Evolutionary conservation across 2,888 invertebrate genomes (phyloP).

Genomic region (Drosophila kokeensis): DNA sequence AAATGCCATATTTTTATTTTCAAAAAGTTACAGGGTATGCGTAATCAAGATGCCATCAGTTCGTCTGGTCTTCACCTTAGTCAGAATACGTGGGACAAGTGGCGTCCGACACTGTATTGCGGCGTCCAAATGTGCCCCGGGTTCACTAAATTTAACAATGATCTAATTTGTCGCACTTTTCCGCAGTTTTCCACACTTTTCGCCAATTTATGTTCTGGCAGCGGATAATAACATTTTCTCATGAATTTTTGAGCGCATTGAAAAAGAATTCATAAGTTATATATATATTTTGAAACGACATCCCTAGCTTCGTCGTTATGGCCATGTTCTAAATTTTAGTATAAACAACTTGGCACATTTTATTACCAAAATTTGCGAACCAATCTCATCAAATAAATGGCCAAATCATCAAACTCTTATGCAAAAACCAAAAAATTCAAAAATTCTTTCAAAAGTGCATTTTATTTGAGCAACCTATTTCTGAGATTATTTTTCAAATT

Average conservation of each 20-base stretch:
- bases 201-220: neutral
- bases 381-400: neutral
- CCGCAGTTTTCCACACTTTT: conserved; percentile 38
- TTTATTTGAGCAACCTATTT: too few species aligned
- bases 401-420: neutral
- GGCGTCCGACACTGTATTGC: conserved; percentile 39
- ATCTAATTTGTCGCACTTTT: conserved; percentile 81
- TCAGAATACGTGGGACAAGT: conserved; percentile 24
- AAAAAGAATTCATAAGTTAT: neutral
- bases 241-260: neutral
- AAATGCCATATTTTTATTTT: neutral
- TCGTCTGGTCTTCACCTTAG: conserved; percentile 19
- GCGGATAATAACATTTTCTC: neutral
- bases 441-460: neutral
- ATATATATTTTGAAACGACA: neutral
- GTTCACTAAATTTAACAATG: conserved; percentile 83
- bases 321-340: neutral
- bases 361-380: neutral
- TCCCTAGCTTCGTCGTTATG: neutral
- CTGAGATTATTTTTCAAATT: neutral
- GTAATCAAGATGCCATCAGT: neutral
- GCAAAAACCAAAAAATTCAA: neutral
- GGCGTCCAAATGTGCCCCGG: conserved; percentile 47
- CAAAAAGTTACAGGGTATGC: neutral
- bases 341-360: neutral